Conservation (phyloP, 1,140 invertebrate genomes). For the Oppia nitens region DNA sequence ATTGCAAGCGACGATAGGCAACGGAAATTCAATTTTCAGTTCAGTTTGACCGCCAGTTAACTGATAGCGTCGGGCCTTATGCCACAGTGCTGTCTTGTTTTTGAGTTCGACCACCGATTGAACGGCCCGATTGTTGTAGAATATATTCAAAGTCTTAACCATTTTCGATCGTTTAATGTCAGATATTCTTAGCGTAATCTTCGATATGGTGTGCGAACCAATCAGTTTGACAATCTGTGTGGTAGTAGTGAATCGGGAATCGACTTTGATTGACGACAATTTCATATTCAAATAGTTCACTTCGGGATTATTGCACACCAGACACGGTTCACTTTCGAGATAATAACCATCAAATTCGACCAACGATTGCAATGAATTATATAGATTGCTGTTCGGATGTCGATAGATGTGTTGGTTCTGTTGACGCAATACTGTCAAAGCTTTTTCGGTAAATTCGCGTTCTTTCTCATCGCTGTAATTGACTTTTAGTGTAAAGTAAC, state of each 20-base stretch:
- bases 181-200: constrained; percentile 76
- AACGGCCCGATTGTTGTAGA: constrained; percentile 88
- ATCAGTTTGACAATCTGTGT: constrained; percentile 93
- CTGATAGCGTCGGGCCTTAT: constrained; percentile 79
- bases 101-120: constrained; percentile 93
- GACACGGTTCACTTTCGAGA: constrained; percentile 85
- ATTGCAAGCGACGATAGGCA: constrained; percentile 92
- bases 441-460: constrained; percentile 61
- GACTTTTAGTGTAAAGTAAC: constrained; percentile 67
- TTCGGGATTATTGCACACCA: constrained; percentile 94
- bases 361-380: constrained; percentile 72
- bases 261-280: constrained; percentile 78
- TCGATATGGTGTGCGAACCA: constrained; percentile 82
- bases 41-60: constrained; percentile 81
- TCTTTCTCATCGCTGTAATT: constrained; percentile 28
- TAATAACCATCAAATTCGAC: constrained; percentile 92
- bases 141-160: constrained; percentile 88
- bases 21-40: constrained; percentile 83
- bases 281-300: constrained; percentile 80
- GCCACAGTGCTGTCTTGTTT: constrained; percentile 87
- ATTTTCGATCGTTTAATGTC: constrained; percentile 93
- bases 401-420: constrained; percentile 73
- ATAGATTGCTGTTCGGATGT: constrained; percentile 84
- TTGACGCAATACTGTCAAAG: constrained; percentile 59
- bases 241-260: constrained; percentile 93